Evolutionary conservation across 2,113 vertebrate genomes (phyloP).

Genomic region (Melanerpes aurifrons): DNA sequence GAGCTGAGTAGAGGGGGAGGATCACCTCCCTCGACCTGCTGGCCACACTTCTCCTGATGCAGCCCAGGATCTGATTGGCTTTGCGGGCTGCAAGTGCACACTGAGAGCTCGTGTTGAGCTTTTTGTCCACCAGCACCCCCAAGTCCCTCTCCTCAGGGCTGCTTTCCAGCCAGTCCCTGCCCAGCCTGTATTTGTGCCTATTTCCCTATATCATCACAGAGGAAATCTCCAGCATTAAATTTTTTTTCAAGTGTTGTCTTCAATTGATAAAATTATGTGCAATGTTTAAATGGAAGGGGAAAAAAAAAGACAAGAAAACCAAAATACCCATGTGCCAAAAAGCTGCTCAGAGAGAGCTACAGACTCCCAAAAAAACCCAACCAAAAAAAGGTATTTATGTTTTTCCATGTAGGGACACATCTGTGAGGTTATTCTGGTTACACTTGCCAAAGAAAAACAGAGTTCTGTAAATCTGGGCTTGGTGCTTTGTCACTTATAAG

Average conservation of each 20-base stretch:
- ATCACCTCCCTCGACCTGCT: no score
- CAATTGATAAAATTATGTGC: neutral
- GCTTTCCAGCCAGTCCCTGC: no score
- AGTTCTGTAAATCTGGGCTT: neutral
- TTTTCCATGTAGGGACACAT: neutral
- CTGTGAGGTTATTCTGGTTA: neutral
- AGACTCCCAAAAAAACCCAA: neutral
- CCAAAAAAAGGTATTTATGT: neutral
- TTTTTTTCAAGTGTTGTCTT: neutral
- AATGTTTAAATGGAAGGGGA: neutral
- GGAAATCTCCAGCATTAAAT: neutral
- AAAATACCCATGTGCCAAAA: neutral
- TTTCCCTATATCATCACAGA: neutral
- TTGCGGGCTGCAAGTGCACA: no score
- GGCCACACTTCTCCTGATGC: no score
- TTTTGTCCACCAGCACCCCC: no score
- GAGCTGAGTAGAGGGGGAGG: no score
- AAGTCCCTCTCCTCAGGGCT: no score
- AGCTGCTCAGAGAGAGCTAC: neutral
- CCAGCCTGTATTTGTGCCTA: no score
- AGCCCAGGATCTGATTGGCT: no score
- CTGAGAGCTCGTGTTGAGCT: no score
- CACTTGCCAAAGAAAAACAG: neutral
- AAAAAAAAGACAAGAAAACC: neutral
- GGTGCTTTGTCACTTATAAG: accelerated